phyloP scores from a whole-genome alignment of 23 tunicate species.

The Trididemnum clinides region DNA sequence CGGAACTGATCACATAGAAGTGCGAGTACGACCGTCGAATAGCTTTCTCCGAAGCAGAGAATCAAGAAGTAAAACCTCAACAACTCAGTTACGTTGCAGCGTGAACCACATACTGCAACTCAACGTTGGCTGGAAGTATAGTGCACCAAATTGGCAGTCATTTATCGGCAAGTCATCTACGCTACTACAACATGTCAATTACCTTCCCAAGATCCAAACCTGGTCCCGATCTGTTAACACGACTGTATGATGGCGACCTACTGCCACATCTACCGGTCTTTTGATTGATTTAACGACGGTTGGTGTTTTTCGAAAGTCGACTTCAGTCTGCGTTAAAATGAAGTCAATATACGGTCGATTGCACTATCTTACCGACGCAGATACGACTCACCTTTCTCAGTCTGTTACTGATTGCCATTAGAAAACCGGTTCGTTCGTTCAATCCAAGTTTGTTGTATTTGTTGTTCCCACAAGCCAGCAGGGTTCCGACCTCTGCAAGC shows the following conservation, averaged over 20 bases:
- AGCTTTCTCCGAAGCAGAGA: no score
- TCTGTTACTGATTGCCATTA: slow-evolving; percentile 57
- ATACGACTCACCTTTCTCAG: slow-evolving; percentile 59
- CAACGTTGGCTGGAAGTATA: no score
- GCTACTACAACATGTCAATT: no score
- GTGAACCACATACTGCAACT: no score
- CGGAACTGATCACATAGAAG: no score
- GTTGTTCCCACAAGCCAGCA: slow-evolving; percentile 94
- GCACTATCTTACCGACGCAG: neutral
- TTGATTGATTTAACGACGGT: slow-evolving; percentile 78
- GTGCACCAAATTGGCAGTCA: no score
- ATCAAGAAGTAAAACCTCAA: no score
- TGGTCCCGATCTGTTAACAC: slow-evolving; percentile 71
- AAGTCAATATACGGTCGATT: neutral
- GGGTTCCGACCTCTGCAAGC: slow-evolving; percentile 69
- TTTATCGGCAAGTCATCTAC: no score
- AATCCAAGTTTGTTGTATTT: slow-evolving; percentile 84
- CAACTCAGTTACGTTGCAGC: no score
- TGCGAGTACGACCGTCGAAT: no score
- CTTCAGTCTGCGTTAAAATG: slow-evolving; percentile 65
- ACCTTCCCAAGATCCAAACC: slow-evolving; percentile 77
- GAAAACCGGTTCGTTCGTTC: slow-evolving; percentile 89
- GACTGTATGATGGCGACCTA: slow-evolving; percentile 79
- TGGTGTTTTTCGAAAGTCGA: slow-evolving; percentile 66
- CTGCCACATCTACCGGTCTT: slow-evolving; percentile 73